Evolutionary conservation across 2,113 vertebrate genomes (phyloP).

Genomic region (Hypocryptadius cinnamomeus): DNA sequence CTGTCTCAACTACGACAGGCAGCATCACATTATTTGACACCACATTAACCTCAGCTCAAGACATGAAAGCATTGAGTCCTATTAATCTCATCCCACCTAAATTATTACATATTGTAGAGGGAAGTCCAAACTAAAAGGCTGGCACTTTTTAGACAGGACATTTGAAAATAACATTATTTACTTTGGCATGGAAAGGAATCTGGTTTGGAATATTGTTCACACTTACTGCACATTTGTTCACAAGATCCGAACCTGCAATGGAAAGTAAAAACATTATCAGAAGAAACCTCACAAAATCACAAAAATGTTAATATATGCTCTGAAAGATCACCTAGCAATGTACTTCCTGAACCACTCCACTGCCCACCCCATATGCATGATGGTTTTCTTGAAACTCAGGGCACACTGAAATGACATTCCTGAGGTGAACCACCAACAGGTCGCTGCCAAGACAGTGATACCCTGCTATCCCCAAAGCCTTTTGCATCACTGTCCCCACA

Average conservation of each 20-base stretch:
- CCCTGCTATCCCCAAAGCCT: background rate
- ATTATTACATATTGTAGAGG: rapidly evolving
- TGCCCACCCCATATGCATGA: background rate
- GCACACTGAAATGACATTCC: background rate
- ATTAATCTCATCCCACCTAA: background rate
- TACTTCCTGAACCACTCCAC: background rate
- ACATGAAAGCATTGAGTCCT: background rate
- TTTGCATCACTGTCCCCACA: background rate
- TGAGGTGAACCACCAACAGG: background rate
- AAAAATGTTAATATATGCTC: background rate
- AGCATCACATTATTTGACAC: background rate
- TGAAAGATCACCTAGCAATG: background rate
- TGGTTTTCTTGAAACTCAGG: background rate
- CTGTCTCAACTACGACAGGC: background rate
- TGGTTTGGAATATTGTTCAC: background rate
- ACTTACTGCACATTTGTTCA: slow-evolving; percentile 35
- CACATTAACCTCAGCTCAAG: background rate
- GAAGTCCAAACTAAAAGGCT: background rate
- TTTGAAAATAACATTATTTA: background rate
- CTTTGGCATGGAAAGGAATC: background rate
- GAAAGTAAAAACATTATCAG: background rate
- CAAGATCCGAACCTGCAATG: slow-evolving; percentile 1
- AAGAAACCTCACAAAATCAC: background rate
- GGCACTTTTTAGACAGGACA: background rate
- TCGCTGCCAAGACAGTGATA: background rate